Percentiles rank a stretch among this genome's conserved stretches.
phyloP scores from a whole-genome alignment of 2,888 invertebrate species.

The Pteria penguin region DNA sequence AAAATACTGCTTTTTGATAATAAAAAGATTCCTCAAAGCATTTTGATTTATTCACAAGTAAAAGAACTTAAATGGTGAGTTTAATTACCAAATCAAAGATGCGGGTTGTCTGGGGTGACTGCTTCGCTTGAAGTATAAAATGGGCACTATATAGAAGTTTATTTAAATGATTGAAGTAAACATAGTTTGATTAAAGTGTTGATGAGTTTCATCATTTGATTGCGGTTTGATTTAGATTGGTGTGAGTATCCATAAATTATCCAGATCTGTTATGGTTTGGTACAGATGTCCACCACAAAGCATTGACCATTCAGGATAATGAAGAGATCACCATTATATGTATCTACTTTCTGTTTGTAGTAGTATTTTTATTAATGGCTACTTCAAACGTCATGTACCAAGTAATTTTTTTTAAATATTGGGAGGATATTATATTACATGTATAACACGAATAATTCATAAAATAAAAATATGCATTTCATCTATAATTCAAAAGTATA shows the following conservation, averaged over 20 bases:
- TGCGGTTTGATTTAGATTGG: neutral
- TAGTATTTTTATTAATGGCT: too few species aligned
- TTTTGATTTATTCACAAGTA: neutral
- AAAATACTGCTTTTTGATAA: neutral
- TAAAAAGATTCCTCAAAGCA: neutral
- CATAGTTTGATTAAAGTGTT: neutral
- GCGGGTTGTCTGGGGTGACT: neutral
- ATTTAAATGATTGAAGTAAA: slow-evolving; percentile 7
- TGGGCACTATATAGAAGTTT: neutral
- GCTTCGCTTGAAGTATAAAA: neutral
- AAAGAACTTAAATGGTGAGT: neutral
- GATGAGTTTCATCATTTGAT: slow-evolving; percentile 12
- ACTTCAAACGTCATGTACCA: too few species aligned
- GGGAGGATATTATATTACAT: too few species aligned
- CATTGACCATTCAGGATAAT: too few species aligned
- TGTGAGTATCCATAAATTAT: slow-evolving; percentile 10
- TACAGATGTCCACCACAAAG: neutral
- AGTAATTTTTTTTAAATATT: too few species aligned
- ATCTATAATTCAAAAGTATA: too few species aligned
- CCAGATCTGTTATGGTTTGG: neutral
- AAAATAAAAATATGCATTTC: too few species aligned
- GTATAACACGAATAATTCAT: too few species aligned
- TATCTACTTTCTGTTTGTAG: too few species aligned
- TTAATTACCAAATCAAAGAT: neutral
- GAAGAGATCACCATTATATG: too few species aligned